Percentiles rank a stretch among this genome's conserved stretches.
These are phyloP conservation scores for Hydrolagus colliei DNA, from an alignment of 2,797 vertebrate genomes.

Conservation along the genomic window DNA sequence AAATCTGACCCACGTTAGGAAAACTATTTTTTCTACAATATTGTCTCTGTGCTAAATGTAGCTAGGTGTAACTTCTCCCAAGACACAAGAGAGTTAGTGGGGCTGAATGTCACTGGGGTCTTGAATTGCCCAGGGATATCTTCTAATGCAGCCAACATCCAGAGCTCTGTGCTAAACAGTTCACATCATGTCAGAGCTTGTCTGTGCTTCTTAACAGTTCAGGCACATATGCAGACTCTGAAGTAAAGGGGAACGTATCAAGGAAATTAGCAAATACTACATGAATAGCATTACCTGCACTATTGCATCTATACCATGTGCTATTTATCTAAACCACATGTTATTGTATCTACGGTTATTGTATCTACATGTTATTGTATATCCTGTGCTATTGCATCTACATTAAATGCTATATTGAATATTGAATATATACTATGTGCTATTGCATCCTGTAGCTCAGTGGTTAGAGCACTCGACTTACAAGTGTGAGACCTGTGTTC, in stretches of 20 bases:
- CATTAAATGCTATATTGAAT: neutral
- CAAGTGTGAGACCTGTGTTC: no score
- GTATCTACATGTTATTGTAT: neutral
- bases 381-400: neutral
- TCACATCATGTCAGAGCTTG: slow-evolving; percentile 29
- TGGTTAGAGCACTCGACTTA: no score
- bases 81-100: neutral
- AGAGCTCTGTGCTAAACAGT: neutral
- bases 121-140: slow-evolving; percentile 28
- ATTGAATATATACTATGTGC: neutral
- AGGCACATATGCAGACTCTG: neutral
- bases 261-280: neutral
- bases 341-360: no score
- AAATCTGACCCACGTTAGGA: neutral
- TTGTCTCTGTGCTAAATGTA: neutral
- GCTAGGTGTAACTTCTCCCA: neutral
- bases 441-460: no score
- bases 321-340: neutral
- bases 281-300: neutral
- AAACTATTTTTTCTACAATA: neutral
- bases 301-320: neutral
- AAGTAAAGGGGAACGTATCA: no score
- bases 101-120: slow-evolving; percentile 14
- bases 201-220: neutral
- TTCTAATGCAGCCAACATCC: neutral